Conservation (phyloP, 2,888 invertebrate species). For the Dione juno region DNA sequence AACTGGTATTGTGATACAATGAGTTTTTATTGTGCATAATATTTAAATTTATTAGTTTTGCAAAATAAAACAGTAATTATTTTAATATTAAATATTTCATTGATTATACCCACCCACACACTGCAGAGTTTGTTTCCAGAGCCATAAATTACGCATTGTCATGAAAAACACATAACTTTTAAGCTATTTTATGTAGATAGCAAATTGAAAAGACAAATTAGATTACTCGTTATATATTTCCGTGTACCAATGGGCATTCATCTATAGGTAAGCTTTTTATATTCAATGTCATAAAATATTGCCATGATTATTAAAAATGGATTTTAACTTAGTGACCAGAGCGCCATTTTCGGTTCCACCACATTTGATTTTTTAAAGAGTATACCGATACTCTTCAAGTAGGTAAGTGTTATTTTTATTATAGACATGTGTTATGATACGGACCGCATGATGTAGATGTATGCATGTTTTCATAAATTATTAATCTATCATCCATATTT, state of each 20-base stretch:
- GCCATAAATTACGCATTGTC: too few relatives aligned
- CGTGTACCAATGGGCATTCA: too few relatives aligned
- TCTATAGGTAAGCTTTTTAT: too few relatives aligned
- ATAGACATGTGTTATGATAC: conserved; percentile 1
- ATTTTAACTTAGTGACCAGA: too few relatives aligned
- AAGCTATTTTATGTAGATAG: too few relatives aligned
- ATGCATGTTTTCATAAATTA: neutral
- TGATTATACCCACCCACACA: conserved; percentile 62
- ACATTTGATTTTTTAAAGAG: too few relatives aligned
- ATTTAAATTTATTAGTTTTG: conserved; percentile 74
- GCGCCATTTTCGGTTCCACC: neutral
- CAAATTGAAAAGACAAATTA: too few relatives aligned
- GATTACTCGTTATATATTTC: neutral
- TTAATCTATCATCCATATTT: conserved; percentile 5
- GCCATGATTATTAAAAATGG: too few relatives aligned
- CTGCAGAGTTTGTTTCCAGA: conserved; percentile 35
- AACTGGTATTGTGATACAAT: conserved; percentile 78
- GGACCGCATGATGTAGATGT: neutral
- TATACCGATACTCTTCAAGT: neutral
- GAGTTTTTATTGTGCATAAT: conserved; percentile 68
- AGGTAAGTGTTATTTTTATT: conserved; percentile 9
- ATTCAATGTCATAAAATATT: too few relatives aligned
- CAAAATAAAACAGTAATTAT: conserved; percentile 77
- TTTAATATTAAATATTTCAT: conserved; percentile 72
- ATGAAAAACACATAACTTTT: too few relatives aligned